Percentiles rank a stretch among this genome's conserved stretches.
Conservation (phyloP, 2,113 vertebrate species). For the Pelmatolapia mariae region DNA sequence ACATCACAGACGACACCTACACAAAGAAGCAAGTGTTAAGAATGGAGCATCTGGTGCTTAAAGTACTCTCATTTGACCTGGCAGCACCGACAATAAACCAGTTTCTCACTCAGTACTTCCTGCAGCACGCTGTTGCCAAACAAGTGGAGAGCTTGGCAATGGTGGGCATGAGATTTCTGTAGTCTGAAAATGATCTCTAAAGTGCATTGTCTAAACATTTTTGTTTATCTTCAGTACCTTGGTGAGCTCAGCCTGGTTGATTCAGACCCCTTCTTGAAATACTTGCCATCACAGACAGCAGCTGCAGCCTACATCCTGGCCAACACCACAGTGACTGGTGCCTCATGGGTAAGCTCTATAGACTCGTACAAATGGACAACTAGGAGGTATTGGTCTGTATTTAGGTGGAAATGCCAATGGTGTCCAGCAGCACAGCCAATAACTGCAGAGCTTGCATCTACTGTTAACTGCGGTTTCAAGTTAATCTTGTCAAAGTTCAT, state of each 20-base stretch:
- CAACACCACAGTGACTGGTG: slow-evolving; percentile 78
- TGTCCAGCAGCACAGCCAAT: neutral
- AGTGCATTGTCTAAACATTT: neutral
- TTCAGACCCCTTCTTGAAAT: slow-evolving; percentile 90
- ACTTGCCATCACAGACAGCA: slow-evolving; percentile 88
- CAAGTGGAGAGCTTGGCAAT: slow-evolving; percentile 87
- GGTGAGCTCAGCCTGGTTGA: slow-evolving; percentile 92
- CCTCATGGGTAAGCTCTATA: slow-evolving; percentile 79
- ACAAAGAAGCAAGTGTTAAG: slow-evolving; percentile 96
- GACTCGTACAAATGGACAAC: rapidly evolving
- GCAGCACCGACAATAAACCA: slow-evolving; percentile 93
- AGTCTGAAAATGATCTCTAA: rapidly evolving
- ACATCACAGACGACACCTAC: slow-evolving; percentile 98
- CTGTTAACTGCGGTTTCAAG: rapidly evolving
- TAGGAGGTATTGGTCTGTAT: neutral
- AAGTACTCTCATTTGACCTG: slow-evolving; percentile 95
- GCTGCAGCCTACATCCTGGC: slow-evolving; percentile 86
- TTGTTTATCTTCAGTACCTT: slow-evolving; percentile 75
- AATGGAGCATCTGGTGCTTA: slow-evolving; percentile 97
- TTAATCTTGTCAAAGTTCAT: rapidly evolving
- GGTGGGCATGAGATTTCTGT: slow-evolving; percentile 67
- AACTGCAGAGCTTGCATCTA: neutral
- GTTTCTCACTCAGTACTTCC: slow-evolving; percentile 93
- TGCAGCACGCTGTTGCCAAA: slow-evolving; percentile 71
- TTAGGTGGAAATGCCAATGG: neutral